These are phyloP conservation scores for Philereme transversata DNA, from an alignment of 2,888 invertebrate species.

Conservation along the genomic window DNA sequence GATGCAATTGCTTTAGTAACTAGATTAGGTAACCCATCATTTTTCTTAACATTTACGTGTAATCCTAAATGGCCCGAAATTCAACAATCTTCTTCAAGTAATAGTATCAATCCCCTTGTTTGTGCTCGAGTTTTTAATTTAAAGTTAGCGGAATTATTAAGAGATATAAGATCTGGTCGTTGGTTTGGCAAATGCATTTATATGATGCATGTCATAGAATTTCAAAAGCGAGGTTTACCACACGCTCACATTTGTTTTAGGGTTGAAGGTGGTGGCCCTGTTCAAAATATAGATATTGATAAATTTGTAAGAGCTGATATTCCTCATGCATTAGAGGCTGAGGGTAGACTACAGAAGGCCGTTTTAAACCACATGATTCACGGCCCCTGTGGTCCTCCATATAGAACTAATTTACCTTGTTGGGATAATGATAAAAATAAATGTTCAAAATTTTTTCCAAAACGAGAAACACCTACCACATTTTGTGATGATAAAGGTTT, in stretches of 20 bases:
- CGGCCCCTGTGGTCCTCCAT: not conserved
- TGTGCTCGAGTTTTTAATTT: too few species aligned
- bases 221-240: too few species aligned
- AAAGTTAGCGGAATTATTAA: too few species aligned
- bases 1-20: too few species aligned
- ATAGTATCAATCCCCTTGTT: too few species aligned
- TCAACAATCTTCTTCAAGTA: too few species aligned
- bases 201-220: too few species aligned
- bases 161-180: too few species aligned
- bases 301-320: conserved; percentile 7
- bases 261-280: conserved; percentile 11
- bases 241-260: conserved; percentile 13
- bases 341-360: conserved; percentile 1
- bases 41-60: too few species aligned
- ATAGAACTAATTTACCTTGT: conserved; percentile 11
- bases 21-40: too few species aligned
- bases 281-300: conserved; percentile 8
- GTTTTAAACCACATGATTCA: conserved; percentile 7
- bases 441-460: conserved; percentile 17
- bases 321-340: conserved; percentile 1
- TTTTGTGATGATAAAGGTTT: conserved; percentile 1
- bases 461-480: conserved; percentile 2
- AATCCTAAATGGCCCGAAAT: too few species aligned
- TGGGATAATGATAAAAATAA: conserved; percentile 3
- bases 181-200: too few species aligned